Evolutionary conservation across 2,113 vertebrate species (phyloP).

Genomic region (Typhlomys cinereus): DNA sequence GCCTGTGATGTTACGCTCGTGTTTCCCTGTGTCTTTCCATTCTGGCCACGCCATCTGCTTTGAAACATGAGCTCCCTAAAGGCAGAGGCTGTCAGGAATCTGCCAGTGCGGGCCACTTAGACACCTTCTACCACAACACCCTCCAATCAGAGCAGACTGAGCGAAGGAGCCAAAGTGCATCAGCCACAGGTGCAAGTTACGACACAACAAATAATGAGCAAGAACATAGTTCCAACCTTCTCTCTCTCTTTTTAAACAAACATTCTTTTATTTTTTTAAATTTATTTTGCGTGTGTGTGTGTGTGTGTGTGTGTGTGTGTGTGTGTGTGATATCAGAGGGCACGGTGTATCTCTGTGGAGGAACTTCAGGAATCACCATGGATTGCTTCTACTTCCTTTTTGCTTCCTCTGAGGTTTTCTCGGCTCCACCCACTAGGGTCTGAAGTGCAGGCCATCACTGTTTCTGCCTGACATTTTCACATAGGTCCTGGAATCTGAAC

Average conservation of each 20-base stretch:
- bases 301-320: no score
- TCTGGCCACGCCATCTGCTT: not conserved
- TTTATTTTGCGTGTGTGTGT: no score
- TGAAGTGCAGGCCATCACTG: no score
- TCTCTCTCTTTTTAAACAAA: not conserved
- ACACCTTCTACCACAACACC: not conserved
- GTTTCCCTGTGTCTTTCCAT: not conserved
- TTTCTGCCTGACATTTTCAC: no score
- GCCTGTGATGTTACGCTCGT: not conserved
- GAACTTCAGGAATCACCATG: no score
- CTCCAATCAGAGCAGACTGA: not conserved
- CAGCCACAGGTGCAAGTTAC: not conserved
- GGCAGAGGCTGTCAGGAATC: not conserved
- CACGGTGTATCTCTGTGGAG: no score
- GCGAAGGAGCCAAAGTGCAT: not conserved
- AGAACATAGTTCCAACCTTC: not conserved
- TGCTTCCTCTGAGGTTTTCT: no score
- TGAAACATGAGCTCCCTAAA: conserved; percentile 51
- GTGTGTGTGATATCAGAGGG: no score
- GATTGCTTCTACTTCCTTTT: no score
- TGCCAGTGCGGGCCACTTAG: not conserved
- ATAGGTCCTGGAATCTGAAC: no score
- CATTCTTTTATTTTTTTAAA: no score
- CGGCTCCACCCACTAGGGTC: no score
- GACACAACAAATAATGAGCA: not conserved